Base-by-base conservation (phyloP, 2,888 invertebrate species). In the Sturmia bella region DNA sequence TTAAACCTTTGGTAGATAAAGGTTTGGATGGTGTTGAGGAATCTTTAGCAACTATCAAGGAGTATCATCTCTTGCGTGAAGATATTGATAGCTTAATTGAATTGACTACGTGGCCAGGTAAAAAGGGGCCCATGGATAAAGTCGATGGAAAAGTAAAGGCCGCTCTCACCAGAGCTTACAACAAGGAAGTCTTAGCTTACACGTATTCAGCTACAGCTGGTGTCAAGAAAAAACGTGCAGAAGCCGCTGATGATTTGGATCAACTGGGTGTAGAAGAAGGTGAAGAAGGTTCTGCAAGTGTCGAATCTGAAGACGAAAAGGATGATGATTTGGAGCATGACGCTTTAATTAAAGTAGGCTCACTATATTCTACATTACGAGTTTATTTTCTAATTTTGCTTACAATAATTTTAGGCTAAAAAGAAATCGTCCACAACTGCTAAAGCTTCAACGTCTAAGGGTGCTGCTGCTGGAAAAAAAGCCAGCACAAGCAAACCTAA, bases 1-100 rank as follows among this genome's bases (percentile, higher is more conserved):
- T 96, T 0, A 92, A 92, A 11, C 99, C 99, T 0, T 92, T 99
- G 68, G 91, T 94, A n/a, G 91, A 92, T 11, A 91, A 93, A 3
- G 96, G 95, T 2, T 83, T 90, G 0, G 95, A 95, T 0, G 98
- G 97, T 6, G 93, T 98, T 1, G 89, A 92, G 0, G 90, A 93
- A 70, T 93, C 97, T 0, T 89, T 99, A 54, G 92, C 93, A 5
- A 93, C 96, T 13, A 93, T 99, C 91, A 94, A 95, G 87, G 92
- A 94, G 6, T 99, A 99, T 91, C 95, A 96, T 88, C 92, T 99
- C 75, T 90, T 97, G 68, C 93, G 97, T 77, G 99, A 99, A 87
- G 99, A 99, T 90, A 92, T 98, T 86, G 98, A 99, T 84, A 95
- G 95, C 12, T 91, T 99, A 27, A 91, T 95, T 11, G 99, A 99